Evolutionary conservation across 2,888 invertebrate genomes (phyloP), one percentile per base, ranked within the genome.

Genomic region (Sicus ferrugineus): DNA sequence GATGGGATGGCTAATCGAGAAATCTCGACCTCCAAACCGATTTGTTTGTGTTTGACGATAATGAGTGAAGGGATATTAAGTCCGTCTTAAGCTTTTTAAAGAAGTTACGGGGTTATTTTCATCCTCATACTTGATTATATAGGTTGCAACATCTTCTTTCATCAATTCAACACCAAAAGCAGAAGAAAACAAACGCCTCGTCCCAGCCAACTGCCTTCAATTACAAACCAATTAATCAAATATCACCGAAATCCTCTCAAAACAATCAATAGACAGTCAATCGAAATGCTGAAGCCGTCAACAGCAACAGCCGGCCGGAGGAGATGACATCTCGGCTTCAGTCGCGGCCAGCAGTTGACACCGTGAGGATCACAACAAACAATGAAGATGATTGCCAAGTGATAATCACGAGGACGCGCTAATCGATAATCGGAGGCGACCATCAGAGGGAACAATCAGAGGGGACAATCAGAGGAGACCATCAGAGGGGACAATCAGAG

Each of bases 361-460:
- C n/a, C n/a, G n/a, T 48, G 42, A 70, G 68, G 72, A 74, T 74
- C 73, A 74, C 72, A 73, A 73, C 70, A 74, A 73, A 74, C 72
- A 73, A 74, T 74, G 72, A 74, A 74, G 71, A 74, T 74, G 74
- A 71, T 71, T 74, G 73, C 69, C 74, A 70, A 70, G 68, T 34
- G 74, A 74, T 74, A 74, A 73, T 70, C 72, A 69, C 68, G 21
- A 48, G 30, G 30, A 63, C 48, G 19, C 16, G n/a, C n/a, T n/a
- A n/a, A n/a, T n/a, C n/a, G n/a, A n/a, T n/a, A n/a, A n/a, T n/a
- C n/a, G n/a, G n/a, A n/a, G n/a, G n/a, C n/a, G n/a, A n/a, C n/a
- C n/a, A n/a, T n/a, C n/a, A n/a, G 38, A 11, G 7, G 38, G 7
- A 19, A n/a, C n/a, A n/a, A n/a, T n/a, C n/a, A n/a, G n/a, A n/a